These are phyloP conservation scores for Hemicordylus capensis DNA, from an alignment of 2,113 vertebrate species.

Conservation along the genomic window DNA sequence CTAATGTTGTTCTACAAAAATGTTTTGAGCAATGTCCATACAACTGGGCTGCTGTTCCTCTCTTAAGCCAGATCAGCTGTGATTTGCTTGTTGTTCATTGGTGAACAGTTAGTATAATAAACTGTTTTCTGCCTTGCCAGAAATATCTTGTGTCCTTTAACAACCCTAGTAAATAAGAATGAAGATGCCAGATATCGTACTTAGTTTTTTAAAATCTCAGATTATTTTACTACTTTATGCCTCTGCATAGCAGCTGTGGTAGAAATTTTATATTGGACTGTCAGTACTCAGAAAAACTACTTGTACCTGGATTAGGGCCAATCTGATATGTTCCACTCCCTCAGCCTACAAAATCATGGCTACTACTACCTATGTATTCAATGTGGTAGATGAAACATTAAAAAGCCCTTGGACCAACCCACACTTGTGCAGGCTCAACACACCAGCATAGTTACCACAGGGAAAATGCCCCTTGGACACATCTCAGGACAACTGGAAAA, in stretches of 20 bases:
- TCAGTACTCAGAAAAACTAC: too few species aligned
- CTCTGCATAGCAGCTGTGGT: neutral
- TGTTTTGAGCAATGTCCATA: constrained; percentile 14
- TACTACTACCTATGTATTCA: too few species aligned
- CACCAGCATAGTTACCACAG: too few species aligned
- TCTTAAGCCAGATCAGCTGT: constrained; percentile 7
- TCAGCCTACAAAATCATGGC: too few species aligned
- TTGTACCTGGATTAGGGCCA: neutral
- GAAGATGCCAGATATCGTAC: neutral
- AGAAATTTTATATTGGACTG: neutral
- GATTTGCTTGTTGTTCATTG: constrained; percentile 21
- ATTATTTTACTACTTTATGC: neutral
- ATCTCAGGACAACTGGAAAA: too few species aligned
- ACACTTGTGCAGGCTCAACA: too few species aligned
- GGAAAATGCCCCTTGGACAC: too few species aligned
- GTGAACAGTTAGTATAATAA: constrained; percentile 7
- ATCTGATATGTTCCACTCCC: too few species aligned
- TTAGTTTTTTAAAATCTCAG: rapidly evolving
- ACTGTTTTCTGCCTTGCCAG: constrained; percentile 16
- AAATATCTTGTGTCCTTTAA: neutral
- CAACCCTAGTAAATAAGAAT: neutral
- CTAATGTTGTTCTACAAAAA: constrained; percentile 11
- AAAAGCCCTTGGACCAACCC: too few species aligned
- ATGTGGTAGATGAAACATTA: too few species aligned
- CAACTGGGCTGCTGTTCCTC: neutral